Conservation (phyloP, 2,113 vertebrate species). For the Castor canadensis region DNA sequence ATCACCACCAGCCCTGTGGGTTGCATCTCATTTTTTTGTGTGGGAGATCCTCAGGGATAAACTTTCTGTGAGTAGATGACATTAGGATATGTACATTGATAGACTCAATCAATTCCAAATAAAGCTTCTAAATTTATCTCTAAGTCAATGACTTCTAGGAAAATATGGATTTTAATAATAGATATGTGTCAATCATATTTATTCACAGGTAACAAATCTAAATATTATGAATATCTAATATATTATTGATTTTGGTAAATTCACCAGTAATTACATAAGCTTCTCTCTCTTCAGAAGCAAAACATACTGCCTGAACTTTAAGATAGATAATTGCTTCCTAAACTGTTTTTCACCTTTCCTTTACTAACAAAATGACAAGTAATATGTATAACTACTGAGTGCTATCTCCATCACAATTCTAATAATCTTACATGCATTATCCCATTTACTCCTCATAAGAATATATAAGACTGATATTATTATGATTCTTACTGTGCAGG, state of each 20-base stretch:
- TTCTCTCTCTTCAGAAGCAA: neutral
- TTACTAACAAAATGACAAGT: neutral
- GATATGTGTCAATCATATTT: neutral
- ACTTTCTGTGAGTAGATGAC: accelerated
- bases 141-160: neutral
- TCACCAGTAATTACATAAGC: neutral
- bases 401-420: neutral
- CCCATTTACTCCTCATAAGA: neutral
- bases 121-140: neutral
- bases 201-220: neutral
- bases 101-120: neutral
- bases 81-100: neutral
- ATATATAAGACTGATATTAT: neutral
- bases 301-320: neutral
- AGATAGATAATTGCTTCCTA: neutral
- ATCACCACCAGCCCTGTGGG: accelerated
- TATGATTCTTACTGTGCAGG: neutral
- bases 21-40: neutral
- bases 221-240: neutral
- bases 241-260: neutral
- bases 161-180: neutral
- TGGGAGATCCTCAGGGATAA: neutral
- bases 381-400: neutral
- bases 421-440: neutral
- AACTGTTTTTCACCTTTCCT: neutral